Base-by-base conservation (phyloP, 2,888 invertebrate genomes). In the Eilema caniola region DNA sequence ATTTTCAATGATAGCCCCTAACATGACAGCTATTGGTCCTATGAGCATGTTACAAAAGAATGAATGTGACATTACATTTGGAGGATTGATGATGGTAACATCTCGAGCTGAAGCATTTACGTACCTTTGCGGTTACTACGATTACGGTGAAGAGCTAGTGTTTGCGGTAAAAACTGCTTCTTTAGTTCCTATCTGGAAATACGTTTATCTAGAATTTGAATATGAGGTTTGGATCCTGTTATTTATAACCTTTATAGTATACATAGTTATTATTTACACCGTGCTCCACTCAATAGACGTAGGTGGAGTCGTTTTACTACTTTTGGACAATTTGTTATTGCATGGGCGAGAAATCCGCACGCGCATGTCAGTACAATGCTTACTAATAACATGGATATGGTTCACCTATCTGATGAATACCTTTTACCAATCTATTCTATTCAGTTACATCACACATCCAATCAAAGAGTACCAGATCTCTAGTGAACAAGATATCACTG, bases 391-490 rank as follows among this genome's bases (percentile, higher is more conserved):
- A 11, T 89, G 88, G 88, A 62, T 86, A 10, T 75, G 81, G 76
- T 88, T 86, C 41, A 81, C 85, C 5, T 87, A 80, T 73, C 69
- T 89, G 5, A 78, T 89, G 0, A 85, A 68, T 57, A 62, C 62
- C 2, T 68, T 68, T 25, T 90, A 90, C 63, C 84, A 85, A 57
- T 83, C 88, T 0, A 84, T 74, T 67, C 73, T 90, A 28, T 78
- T 85, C 23, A 86, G 88, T 71, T 62, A 88, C 1, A 82, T 77
- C 5, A 83, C 85, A 2, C 74, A 87, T 33, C 87, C 88, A 0
- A 65, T 72, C 7, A 63, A 65, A 11, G 79, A 81, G 3, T 86
- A 87, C 69, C 90, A 91, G 72, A 78, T 90, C 41, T 79, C 83
- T 0, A 78, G 72, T 0, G 78, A 77, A 8, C 76, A 84, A 4